These are phyloP conservation scores for Sitophilus oryzae DNA, from an alignment of 1,140 invertebrate species.

Conservation along the genomic window DNA sequence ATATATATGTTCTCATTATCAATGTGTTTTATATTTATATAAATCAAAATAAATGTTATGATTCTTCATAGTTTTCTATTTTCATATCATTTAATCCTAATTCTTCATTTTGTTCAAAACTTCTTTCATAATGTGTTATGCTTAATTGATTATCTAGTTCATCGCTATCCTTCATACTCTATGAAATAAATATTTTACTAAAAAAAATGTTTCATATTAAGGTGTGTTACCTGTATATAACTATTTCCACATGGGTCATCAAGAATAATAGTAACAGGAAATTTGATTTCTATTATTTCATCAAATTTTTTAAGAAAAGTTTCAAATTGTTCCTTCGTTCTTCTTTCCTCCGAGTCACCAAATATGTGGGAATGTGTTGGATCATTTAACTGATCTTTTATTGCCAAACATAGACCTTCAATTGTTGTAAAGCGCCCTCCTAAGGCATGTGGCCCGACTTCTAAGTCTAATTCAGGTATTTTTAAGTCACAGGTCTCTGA, in stretches of 20 bases:
- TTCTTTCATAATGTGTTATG: conserved; percentile 77
- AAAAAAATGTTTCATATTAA: conserved; percentile 5
- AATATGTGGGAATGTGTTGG: conserved; percentile 60
- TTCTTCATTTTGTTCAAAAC: conserved; percentile 90
- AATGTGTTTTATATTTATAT: background rate
- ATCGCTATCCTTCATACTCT: conserved; percentile 61
- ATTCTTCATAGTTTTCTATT: conserved; percentile 68
- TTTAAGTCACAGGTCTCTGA: conserved; percentile 85
- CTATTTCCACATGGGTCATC: conserved; percentile 98
- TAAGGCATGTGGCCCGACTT: conserved; percentile 76
- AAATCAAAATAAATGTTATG: background rate
- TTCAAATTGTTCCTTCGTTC: conserved; percentile 51
- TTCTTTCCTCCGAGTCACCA: conserved; percentile 64
- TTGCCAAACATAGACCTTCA: conserved; percentile 72
- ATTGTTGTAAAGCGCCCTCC: conserved; percentile 93
- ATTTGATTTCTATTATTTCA: conserved; percentile 59
- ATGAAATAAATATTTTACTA: conserved; percentile 33
- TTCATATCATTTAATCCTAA: conserved; percentile 97
- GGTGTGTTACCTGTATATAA: conserved; percentile 71
- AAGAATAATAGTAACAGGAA: conserved; percentile 70
- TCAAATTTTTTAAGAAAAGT: conserved; percentile 66
- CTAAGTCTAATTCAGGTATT: conserved; percentile 88
- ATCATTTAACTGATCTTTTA: conserved; percentile 60
- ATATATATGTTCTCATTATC: background rate
- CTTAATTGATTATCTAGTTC: conserved; percentile 58